phyloP scores from a whole-genome alignment of 2,797 vertebrate species.

The Capromys pilorides region DNA sequence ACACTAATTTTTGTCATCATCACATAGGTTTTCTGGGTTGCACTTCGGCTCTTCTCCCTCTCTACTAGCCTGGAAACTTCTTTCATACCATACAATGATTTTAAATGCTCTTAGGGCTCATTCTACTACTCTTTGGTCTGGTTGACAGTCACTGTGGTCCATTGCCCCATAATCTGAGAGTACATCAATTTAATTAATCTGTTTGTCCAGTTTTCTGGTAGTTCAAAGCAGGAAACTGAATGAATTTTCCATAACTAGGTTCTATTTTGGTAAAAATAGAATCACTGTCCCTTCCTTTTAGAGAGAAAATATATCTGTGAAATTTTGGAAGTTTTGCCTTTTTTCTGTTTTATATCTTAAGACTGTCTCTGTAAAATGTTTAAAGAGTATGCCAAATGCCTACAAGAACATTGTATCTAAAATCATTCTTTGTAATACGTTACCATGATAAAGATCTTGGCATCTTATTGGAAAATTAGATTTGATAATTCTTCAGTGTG shows the following conservation, averaged over 20 bases:
- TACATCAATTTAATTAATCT: not conserved
- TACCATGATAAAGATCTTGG: slow-evolving; percentile 19
- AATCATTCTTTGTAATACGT: slow-evolving; percentile 51
- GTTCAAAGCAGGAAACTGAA: not conserved
- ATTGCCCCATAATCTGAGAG: not conserved
- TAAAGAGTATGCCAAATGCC: slow-evolving; percentile 23
- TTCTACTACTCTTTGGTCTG: not conserved
- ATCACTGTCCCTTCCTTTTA: not conserved
- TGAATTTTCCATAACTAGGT: not conserved
- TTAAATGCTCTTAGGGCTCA: not conserved
- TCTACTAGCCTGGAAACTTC: not conserved
- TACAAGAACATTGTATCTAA: not conserved
- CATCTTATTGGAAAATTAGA: slow-evolving; percentile 68
- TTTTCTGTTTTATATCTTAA: slow-evolving; percentile 16
- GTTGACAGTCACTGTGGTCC: too few relatives aligned
- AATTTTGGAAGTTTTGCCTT: not conserved
- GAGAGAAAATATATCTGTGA: not conserved
- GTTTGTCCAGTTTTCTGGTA: not conserved
- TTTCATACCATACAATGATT: not conserved
- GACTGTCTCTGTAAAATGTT: not conserved
- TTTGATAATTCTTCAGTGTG: slow-evolving; percentile 63
- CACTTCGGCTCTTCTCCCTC: not conserved
- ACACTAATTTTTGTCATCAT: not conserved
- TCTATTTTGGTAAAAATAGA: not conserved
- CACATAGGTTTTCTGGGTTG: not conserved